A percentile compares a stretch with the other conserved stretches of the same genome.
These are phyloP conservation scores for Tipula confusa DNA, from an alignment of 2,888 invertebrate genomes.

Conservation along the genomic window DNA sequence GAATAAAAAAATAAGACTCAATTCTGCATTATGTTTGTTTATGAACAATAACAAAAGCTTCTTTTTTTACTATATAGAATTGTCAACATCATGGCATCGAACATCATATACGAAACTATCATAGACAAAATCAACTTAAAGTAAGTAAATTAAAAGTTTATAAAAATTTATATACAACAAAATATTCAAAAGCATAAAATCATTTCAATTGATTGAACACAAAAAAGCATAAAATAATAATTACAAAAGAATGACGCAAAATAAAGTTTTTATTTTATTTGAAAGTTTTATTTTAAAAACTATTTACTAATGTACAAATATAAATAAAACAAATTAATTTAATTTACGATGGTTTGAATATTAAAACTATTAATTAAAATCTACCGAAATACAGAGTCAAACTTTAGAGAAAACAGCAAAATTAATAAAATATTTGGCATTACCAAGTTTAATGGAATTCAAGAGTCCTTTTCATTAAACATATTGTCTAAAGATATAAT, in stretches of 20 bases:
- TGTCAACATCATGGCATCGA: background rate
- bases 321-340: background rate
- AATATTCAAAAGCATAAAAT: background rate
- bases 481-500: too few species aligned
- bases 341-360: too few species aligned
- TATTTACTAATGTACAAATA: too few species aligned
- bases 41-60: background rate
- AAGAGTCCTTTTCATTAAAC: too few species aligned
- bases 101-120: background rate
- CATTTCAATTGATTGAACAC: background rate
- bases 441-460: too few species aligned
- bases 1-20: background rate
- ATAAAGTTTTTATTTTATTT: background rate
- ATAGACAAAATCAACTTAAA: background rate
- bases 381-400: too few species aligned
- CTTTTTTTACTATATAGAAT: background rate
- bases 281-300: background rate
- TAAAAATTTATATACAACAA: background rate
- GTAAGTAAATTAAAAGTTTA: background rate
- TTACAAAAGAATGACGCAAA: background rate
- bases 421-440: too few species aligned
- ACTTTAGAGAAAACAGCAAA: too few species aligned
- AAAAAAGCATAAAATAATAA: background rate
- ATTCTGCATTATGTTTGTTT: constrained; percentile 12
- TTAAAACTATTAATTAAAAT: too few species aligned